phyloP scores from a whole-genome alignment of 2,888 invertebrate genomes.

The Gari tellinella region DNA sequence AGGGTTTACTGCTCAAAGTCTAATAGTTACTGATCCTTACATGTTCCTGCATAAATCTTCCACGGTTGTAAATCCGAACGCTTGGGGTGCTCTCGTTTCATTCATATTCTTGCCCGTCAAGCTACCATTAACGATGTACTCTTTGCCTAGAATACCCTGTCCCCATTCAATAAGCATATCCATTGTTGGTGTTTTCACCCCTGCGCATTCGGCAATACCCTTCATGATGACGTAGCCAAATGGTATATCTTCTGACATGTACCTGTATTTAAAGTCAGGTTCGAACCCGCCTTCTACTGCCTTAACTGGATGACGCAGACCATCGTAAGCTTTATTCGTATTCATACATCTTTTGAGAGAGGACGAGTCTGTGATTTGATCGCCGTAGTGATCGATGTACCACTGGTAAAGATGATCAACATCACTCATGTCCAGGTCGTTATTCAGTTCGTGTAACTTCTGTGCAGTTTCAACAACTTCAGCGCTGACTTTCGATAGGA shows the following conservation, averaged over 20 bases:
- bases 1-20: too few relatives aligned
- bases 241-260: conserved; percentile 73
- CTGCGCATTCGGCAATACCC: conserved; percentile 71
- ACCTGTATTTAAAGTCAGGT: conserved; percentile 73
- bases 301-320: conserved; percentile 71
- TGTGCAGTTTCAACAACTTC: conserved; percentile 72
- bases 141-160: conserved; percentile 71
- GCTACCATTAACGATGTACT: conserved; percentile 65
- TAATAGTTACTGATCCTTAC: too few relatives aligned
- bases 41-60: conserved; percentile 55
- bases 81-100: conserved; percentile 70
- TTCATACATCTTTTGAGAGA: conserved; percentile 60
- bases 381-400: conserved; percentile 65
- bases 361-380: conserved; percentile 64
- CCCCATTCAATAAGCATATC: conserved; percentile 73
- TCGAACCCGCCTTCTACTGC: conserved; percentile 62
- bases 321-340: conserved; percentile 72
- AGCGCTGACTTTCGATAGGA: conserved; percentile 68
- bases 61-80: conserved; percentile 69
- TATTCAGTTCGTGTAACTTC: conserved; percentile 53
- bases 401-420: conserved; percentile 72
- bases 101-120: conserved; percentile 69
- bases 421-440: conserved; percentile 64
- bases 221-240: conserved; percentile 73
- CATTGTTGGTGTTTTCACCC: conserved; percentile 69